Evolutionary conservation across 2,888 invertebrate species (phyloP).

Genomic region (Hipparchia sbordonii): DNA sequence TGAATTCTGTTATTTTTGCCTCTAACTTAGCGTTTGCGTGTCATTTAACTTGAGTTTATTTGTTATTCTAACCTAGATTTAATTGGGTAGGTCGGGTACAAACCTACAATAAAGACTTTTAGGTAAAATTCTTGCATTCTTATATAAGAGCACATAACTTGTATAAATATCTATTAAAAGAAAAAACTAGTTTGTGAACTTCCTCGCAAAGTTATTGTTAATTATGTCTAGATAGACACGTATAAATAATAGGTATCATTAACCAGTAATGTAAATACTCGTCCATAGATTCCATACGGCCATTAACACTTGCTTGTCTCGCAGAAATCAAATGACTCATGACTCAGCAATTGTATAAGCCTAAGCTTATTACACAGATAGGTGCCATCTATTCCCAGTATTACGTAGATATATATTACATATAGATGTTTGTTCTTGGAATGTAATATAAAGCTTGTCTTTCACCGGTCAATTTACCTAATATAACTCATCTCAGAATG

Average conservation of each 20-base stretch:
- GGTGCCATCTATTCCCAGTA: constrained; percentile 38
- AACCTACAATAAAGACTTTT: neutral
- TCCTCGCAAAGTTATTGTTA: too few relatives aligned
- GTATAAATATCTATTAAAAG: too few relatives aligned
- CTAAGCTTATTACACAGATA: constrained; percentile 33
- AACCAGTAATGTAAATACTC: neutral
- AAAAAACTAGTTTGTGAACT: too few relatives aligned
- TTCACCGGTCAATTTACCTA: neutral
- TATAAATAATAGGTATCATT: neutral
- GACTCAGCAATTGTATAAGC: constrained; percentile 36
- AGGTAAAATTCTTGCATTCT: neutral
- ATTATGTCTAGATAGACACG: neutral
- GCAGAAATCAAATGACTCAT: constrained; percentile 36
- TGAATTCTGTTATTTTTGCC: neutral
- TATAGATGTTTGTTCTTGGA: constrained; percentile 29
- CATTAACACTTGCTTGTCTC: constrained; percentile 30
- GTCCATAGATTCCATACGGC: constrained; percentile 16
- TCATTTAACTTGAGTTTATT: neutral
- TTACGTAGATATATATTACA: constrained; percentile 19
- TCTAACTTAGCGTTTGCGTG: neutral
- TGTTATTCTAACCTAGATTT: neutral
- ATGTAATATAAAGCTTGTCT: constrained; percentile 14
- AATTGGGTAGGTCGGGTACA: neutral
- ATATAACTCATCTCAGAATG: neutral
- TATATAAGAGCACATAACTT: neutral